Evolutionary conservation across 2,113 vertebrate species (phyloP).

Genomic region (Hypocryptadius cinnamomeus): DNA sequence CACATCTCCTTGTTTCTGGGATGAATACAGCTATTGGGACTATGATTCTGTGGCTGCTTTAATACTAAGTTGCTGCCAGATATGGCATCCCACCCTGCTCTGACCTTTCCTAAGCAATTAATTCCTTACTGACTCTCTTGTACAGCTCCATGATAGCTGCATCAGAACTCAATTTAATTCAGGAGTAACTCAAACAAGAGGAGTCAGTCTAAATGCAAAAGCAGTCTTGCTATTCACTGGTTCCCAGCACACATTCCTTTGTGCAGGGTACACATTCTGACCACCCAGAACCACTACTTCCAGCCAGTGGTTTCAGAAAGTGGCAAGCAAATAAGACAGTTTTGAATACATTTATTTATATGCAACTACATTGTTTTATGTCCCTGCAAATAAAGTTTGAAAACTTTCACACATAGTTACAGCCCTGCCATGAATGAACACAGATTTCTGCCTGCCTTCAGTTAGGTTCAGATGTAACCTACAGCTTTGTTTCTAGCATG

Average conservation of each 20-base stretch:
- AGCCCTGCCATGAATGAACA: background rate
- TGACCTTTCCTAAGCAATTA: background rate
- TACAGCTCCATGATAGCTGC: background rate
- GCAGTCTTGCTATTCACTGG: background rate
- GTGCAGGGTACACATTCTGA: background rate
- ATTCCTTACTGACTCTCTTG: background rate
- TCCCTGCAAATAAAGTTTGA: background rate
- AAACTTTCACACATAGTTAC: background rate
- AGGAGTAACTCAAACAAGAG: background rate
- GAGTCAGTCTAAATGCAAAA: background rate
- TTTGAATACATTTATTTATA: background rate
- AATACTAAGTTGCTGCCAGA: background rate
- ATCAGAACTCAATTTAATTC: background rate
- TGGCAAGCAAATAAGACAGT: background rate
- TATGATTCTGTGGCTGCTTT: background rate
- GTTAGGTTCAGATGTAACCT: background rate
- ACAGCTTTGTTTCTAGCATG: background rate
- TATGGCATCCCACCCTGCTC: background rate
- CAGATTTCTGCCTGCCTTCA: background rate
- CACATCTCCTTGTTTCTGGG: background rate
- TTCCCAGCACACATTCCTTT: background rate
- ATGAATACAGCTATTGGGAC: background rate
- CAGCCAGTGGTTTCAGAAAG: background rate
- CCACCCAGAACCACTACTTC: background rate
- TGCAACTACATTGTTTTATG: background rate